Base-by-base conservation (phyloP, 2,888 invertebrate species). In the Drosophila vallismaia region DNA sequence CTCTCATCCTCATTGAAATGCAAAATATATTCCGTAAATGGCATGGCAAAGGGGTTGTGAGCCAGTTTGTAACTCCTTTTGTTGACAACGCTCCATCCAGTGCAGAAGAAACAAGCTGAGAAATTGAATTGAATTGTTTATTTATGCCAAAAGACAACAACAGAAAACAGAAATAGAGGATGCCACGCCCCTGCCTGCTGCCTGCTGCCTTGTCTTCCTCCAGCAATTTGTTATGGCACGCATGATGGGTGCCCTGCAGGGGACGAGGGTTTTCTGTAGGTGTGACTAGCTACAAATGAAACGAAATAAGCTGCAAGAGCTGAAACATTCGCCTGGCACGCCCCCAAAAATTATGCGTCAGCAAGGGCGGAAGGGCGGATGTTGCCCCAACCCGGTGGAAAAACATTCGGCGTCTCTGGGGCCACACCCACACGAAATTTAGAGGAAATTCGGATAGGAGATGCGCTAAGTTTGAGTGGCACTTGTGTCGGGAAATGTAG, bases 101-200 rank as follows among this genome's bases (percentile, higher is more conserved):
- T 55, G 52, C 56, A 57, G 55, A 57, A 44, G 64, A 66, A 53
- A 49, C 55, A 74, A 57, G 56, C 58, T 54, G 71, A 62, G 63
- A 71, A 84, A 77, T 84, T 82, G 86, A 86, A 86, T 86, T 80
- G 86, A 81, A 86, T 84, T 86, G 86, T 88, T 86, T 86, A 86
- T 86, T 86, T 88, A 88, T 88, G 88, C 81, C 84, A 75, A 64
- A 76, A 19, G 19, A 19, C 19, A 19, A 19, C 19, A 19, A 19
- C 19, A 19, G 76, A 70, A 51, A 54, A 44, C 14, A 54, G 42
- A 6, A 33, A 42, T 31, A 36, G 56, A 28, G 60, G 48, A 33
- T 53, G 33, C 36, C 36, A 36, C 36, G 53, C 9, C 31, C 10
- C 36, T 45, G 29, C 45, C 28, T 28, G 29, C 4, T n/a, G n/a